A percentile compares a stretch with the other conserved stretches of the same genome.
Evolutionary conservation across 2,113 vertebrate genomes (phyloP).

Genomic region (Larimichthys polyactis): DNA sequence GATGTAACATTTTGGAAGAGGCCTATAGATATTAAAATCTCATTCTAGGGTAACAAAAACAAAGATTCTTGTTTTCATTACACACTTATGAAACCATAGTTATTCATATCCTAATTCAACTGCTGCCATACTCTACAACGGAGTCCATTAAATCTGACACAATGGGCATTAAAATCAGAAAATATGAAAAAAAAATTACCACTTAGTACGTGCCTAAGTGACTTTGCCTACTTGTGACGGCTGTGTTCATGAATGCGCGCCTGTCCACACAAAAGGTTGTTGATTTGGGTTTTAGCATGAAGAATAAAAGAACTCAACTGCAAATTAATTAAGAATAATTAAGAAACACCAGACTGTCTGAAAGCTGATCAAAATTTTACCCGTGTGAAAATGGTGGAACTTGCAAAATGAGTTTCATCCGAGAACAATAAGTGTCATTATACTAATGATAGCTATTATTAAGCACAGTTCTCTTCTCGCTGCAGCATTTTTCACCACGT

Average conservation of each 20-base stretch:
- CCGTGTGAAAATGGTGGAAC: not conserved
- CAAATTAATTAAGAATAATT: not conserved
- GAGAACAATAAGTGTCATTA: not conserved
- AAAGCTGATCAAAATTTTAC: constrained; percentile 25
- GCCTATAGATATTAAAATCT: too few species aligned
- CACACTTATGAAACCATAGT: too few species aligned
- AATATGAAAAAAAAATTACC: not conserved
- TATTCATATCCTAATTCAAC: too few species aligned
- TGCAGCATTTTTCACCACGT: not conserved
- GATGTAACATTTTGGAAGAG: too few species aligned
- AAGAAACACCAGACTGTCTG: constrained; percentile 48
- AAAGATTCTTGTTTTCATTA: too few species aligned
- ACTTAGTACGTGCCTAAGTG: not conserved
- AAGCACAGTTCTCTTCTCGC: not conserved
- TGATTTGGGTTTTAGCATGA: constrained; percentile 9
- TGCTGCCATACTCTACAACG: too few species aligned
- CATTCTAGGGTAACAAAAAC: too few species aligned
- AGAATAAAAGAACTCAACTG: not conserved
- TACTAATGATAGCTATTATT: not conserved
- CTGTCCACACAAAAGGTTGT: not conserved
- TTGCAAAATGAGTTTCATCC: not conserved
- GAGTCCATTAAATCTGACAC: too few species aligned
- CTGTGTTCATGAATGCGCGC: not conserved
- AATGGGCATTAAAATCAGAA: too few species aligned
- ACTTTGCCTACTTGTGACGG: not conserved